phyloP scores from a whole-genome alignment of 2,888 invertebrate genomes.

The Hirtodrosophila duncani region DNA sequence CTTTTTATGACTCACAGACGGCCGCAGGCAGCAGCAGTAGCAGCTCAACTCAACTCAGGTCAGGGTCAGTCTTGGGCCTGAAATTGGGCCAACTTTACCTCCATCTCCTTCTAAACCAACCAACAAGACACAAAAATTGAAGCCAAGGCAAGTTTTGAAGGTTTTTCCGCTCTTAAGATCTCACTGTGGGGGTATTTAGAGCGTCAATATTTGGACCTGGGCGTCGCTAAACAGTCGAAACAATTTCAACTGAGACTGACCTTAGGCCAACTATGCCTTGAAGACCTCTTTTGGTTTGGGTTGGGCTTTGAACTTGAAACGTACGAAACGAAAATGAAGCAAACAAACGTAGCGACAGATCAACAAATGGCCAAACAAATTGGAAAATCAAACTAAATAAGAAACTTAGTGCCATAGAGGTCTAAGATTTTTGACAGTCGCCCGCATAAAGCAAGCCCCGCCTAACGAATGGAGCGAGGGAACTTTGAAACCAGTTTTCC shows the following conservation, averaged over 20 bases:
- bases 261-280: slow-evolving; percentile 42
- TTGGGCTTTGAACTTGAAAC: slow-evolving; percentile 69
- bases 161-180: slow-evolving; percentile 58
- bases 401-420: slow-evolving; percentile 41
- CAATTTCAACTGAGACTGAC: slow-evolving; percentile 49
- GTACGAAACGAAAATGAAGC: neutral
- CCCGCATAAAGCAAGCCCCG: slow-evolving; percentile 43
- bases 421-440: slow-evolving; percentile 39
- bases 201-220: slow-evolving; percentile 68
- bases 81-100: slow-evolving; percentile 54
- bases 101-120: slow-evolving; percentile 12
- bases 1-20: too few relatives aligned
- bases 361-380: slow-evolving; percentile 35
- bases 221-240: slow-evolving; percentile 62
- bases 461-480: slow-evolving; percentile 1
- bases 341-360: slow-evolving; percentile 1
- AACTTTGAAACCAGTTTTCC: slow-evolving; percentile 58
- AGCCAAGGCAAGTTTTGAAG: slow-evolving; percentile 66
- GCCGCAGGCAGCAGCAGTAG: too few relatives aligned
- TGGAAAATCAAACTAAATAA: slow-evolving; percentile 46
- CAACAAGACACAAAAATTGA: slow-evolving; percentile 45
- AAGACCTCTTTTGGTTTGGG: slow-evolving; percentile 36
- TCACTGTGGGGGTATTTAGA: slow-evolving; percentile 55
- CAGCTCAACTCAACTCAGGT: slow-evolving; percentile 14
- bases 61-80: slow-evolving; percentile 36